Base-by-base conservation (phyloP, 1,140 invertebrate species). In the Brachionus manjavacas region DNA sequence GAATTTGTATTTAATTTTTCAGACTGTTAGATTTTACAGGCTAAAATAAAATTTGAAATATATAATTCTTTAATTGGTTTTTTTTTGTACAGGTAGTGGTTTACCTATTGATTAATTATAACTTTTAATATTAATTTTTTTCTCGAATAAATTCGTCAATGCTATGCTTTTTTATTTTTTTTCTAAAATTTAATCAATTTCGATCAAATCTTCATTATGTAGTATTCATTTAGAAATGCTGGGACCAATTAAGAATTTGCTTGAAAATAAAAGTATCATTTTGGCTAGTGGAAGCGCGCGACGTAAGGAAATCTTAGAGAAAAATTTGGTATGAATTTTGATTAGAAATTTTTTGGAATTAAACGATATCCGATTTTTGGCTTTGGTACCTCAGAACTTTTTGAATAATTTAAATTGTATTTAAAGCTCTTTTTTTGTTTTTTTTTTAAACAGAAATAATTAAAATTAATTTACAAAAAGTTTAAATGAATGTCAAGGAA, bases 251-350 rank as follows among this genome's bases (percentile, higher is more conserved):
- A 83, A 68, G 16, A 60, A 83, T 55, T 31, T 83, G 41, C 35
- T 83, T 11, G 39, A 83, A 83, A 39, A 31, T 2, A 83, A 70
- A 43, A 28, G 14, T n/a, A 83, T 83, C 28, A 43, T 83, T 16
- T 83, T 83, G n/a, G 81, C 81, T 1, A 83, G 81, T 70, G 64
- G 64, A 11, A 64, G 49, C n/a, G 20, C 81, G 28, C 28, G 60
- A 46, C 25, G 81, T 23, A 68, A 72, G 49, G 60, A 83, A 83
- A 52, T 72, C 9, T 23, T 83, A 7, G 35, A 68, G 70, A 25
- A 23, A 60, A 68, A 68, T 70, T 46, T 81, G 79, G 79, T 81
- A 64, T 31, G 31, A 35, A 35, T 35, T 35, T 35, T 4, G 31
- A 35, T 35, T 35, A 31, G 2, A 31, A 31, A 31, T 31, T 31